Evolutionary conservation across 2,113 vertebrate species (phyloP), one percentile per base, ranked within the genome.

Genomic region (Puffinus mauretanicus): DNA sequence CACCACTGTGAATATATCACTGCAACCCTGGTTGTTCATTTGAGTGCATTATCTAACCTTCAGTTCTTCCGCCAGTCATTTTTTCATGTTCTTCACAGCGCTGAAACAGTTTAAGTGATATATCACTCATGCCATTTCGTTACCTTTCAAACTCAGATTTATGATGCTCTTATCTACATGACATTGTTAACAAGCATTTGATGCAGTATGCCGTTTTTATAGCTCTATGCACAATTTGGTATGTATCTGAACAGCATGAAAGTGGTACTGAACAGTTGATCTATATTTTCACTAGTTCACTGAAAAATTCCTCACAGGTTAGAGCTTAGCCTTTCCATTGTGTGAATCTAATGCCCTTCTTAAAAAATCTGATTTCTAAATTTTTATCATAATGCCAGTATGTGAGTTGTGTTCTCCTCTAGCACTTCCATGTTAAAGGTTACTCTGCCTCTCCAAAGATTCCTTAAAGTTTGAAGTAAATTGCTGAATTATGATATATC

Each of bases 331-430:
- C 58, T 96, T 93, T 46, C 42, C 64, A n/a, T 76, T 87, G 49
- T 51, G 72, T 89, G 80, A 95, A 64, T 60, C 71, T 94, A 51
- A 27, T 90, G 65, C 7, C 29, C 90, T 96, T 88, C 90, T 79
- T 67, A 71, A 92, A 96, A 95, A 95, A 91, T 90, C 42, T 82
- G 34, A 64, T 93, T 96, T 96, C 70, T 90, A 92, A 90, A 85
- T 96, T 91, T 96, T n/a, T 84, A 71, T 84, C 88, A 91, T 91
- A 77, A 88, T 86, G 73, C 78, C 77, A 38, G 36, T 64, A 16
- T 60, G 77, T 80, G 83, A 91, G 26, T 29, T 87, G 55, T 92
- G 64, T 69, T 94, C 80, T 94, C 58, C 82, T 94, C 92, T 90
- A 94, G 24, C 49, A 42, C 30, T 88, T 71, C 87, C 76, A 44